A percentile compares a stretch with the other conserved stretches of the same genome.
These are phyloP conservation scores for Felis chaus DNA, from an alignment of 2,113 vertebrate genomes.

Conservation along the genomic window DNA sequence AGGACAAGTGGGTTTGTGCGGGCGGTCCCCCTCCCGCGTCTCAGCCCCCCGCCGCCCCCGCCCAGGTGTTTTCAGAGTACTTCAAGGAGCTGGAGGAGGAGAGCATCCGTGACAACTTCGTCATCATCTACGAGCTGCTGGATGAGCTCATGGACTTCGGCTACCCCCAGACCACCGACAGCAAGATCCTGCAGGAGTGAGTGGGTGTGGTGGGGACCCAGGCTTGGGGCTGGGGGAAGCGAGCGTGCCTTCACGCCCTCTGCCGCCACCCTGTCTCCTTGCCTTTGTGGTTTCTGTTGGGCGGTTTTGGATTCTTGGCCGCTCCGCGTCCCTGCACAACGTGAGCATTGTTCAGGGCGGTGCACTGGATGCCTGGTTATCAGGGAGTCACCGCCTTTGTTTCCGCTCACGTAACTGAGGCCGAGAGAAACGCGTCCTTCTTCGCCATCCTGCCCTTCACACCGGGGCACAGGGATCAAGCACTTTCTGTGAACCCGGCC, in stretches of 20 bases:
- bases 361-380: accelerated
- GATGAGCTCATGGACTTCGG: constrained; percentile 99
- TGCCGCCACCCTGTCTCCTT: background rate
- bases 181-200: constrained; percentile 99
- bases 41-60: too few relatives aligned
- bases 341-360: too few relatives aligned
- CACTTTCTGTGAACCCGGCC: background rate
- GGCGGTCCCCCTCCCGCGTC: accelerated
- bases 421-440: background rate
- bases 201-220: constrained; percentile 63
- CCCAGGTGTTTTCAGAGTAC: constrained; percentile 98
- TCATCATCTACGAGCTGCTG: constrained; percentile 99
- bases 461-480: background rate
- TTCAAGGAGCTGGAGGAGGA: constrained; percentile 99
- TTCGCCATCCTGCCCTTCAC: background rate
- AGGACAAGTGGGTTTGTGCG: background rate
- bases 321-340: accelerated
- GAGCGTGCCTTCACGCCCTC: accelerated
- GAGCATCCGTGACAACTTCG: constrained; percentile 99
- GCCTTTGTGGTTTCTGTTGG: background rate
- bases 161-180: constrained; percentile 98
- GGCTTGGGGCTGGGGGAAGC: background rate
- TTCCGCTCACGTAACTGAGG: too few relatives aligned
- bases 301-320: background rate
- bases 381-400: background rate